Percentiles rank a stretch among this genome's conserved stretches.
These are phyloP conservation scores for Ryuthela nishihirai DNA, from an alignment of 2,888 invertebrate genomes.

Conservation along the genomic window DNA sequence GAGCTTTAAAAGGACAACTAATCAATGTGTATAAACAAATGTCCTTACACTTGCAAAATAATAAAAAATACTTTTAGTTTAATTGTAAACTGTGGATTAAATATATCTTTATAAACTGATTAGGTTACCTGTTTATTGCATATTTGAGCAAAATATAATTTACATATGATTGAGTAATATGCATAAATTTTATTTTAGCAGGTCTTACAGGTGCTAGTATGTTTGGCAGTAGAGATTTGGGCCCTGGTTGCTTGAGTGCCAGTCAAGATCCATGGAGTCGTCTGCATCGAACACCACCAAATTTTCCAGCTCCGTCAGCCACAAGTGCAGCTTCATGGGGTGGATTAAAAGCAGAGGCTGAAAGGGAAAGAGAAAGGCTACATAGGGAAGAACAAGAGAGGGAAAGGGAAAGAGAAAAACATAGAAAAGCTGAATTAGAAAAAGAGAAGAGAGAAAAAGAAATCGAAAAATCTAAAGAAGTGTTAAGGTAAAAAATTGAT, in stretches of 20 bases:
- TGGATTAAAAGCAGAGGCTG: constrained; percentile 41
- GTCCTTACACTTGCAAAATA: too few species aligned
- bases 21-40: too few species aligned
- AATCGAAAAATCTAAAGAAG: constrained; percentile 33
- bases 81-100: too few species aligned
- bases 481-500: too few species aligned
- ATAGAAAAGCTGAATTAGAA: constrained; percentile 56
- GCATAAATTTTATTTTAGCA: neutral
- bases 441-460: constrained; percentile 54
- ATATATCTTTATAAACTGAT: too few species aligned
- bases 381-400: constrained; percentile 56
- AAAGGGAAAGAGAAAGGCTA: constrained; percentile 54
- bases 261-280: constrained; percentile 33
- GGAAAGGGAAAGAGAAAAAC: constrained; percentile 53
- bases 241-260: constrained; percentile 10
- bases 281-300: constrained; percentile 42
- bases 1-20: too few species aligned
- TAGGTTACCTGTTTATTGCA: too few species aligned
- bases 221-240: constrained; percentile 20
- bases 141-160: too few species aligned
- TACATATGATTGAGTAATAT: too few species aligned
- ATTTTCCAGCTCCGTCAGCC: constrained; percentile 32
- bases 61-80: too few species aligned
- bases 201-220: constrained; percentile 19
- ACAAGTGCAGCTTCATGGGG: constrained; percentile 33